Conservation (phyloP, 2,113 vertebrate species). For the Gambusia holbrooki region DNA sequence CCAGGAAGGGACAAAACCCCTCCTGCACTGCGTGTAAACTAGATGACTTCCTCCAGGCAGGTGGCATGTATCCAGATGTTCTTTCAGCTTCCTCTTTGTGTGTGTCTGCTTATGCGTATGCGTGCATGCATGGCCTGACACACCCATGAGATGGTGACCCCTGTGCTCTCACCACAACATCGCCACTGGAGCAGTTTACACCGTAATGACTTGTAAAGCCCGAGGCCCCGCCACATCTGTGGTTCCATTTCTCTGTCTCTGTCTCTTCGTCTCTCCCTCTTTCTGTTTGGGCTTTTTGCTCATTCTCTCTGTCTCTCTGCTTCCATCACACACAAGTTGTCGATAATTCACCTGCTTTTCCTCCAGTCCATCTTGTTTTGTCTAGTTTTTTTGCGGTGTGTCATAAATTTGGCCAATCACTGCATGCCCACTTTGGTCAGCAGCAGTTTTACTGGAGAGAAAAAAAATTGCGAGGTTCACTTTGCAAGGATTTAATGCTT, state of each 20-base stretch:
- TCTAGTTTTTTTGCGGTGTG: constrained; percentile 15
- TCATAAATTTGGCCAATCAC: constrained; percentile 18
- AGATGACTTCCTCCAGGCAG: constrained; percentile 81
- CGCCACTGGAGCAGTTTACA: constrained; percentile 78
- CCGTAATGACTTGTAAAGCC: constrained; percentile 83
- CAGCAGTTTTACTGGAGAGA: constrained; percentile 12
- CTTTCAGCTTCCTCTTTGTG: constrained; percentile 66
- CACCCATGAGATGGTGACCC: constrained; percentile 69
- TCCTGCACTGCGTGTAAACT: constrained; percentile 74
- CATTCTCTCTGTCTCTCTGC: constrained; percentile 33
- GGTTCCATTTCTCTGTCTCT: constrained; percentile 72
- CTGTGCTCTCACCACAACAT: constrained; percentile 70
- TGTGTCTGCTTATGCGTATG: constrained; percentile 58
- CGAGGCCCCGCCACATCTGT: constrained; percentile 79
- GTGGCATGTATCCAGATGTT: constrained; percentile 81
- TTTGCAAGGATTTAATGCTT: constrained; percentile 60
- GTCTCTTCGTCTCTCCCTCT: constrained; percentile 64
- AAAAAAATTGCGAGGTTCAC: constrained; percentile 34
- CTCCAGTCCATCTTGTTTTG: constrained; percentile 7
- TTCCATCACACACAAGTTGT: constrained; percentile 31
- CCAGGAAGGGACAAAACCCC: constrained; percentile 73
- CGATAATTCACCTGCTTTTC: constrained; percentile 22
- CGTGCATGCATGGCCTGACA: constrained; percentile 65
- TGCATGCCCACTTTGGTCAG: constrained; percentile 37
- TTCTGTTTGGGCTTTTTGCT: constrained; percentile 31